A percentile compares a stretch with the other conserved stretches of the same genome.
Conservation (phyloP, 1,140 invertebrate genomes). For the Bradynema listronoti region DNA sequence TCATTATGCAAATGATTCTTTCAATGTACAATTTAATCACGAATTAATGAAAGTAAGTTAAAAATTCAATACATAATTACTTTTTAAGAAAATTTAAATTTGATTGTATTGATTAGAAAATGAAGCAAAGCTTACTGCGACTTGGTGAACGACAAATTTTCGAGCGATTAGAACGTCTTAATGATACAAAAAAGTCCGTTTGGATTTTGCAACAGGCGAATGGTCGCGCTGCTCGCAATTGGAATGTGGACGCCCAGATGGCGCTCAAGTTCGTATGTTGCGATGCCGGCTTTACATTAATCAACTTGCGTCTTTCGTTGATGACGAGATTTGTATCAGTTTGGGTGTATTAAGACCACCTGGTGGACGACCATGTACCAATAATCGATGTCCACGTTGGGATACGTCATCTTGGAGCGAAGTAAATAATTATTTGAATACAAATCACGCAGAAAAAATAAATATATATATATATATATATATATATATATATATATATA, state of each 20-base stretch:
- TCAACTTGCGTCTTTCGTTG: conserved; percentile 24
- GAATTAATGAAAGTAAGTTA: no score
- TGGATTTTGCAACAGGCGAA: conserved; percentile 46
- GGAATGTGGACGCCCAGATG: conserved; percentile 42
- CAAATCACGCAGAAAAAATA: conserved; percentile 1
- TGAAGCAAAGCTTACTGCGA: no score
- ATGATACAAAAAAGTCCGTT: conserved; percentile 29
- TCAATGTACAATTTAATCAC: no score
- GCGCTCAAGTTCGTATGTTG: conserved; percentile 33
- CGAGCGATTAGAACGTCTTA: conserved; percentile 25
- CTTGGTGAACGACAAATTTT: conserved; percentile 31
- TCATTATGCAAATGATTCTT: no score
- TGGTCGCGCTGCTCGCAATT: conserved; percentile 44
- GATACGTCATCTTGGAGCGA: conserved; percentile 44
- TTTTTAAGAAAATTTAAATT: conserved; percentile 37
- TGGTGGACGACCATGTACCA: conserved; percentile 37
- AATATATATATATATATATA: no score
- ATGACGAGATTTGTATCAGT: conserved; percentile 49
- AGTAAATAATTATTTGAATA: conserved; percentile 4
- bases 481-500: no score
- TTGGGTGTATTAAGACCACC: conserved; percentile 44
- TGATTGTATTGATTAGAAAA: no score
- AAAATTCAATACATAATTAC: conserved; percentile 10
- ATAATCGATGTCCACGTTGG: conserved; percentile 47
- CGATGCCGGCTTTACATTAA: conserved; percentile 40